phyloP scores from a whole-genome alignment of 1,140 invertebrate genomes.

The Apis florea region DNA sequence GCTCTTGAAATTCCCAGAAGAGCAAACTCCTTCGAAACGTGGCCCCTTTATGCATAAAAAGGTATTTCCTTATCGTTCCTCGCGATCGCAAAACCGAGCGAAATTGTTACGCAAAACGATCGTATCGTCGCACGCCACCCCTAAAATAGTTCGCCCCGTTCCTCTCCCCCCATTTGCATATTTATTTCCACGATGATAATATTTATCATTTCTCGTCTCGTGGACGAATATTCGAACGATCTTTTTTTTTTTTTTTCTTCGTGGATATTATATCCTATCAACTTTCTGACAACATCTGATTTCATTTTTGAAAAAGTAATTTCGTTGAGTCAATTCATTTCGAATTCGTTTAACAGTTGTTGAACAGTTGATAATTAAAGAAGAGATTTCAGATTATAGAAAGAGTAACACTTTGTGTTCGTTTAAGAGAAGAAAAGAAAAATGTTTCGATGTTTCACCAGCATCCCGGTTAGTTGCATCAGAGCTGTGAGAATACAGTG shows the following conservation, averaged over 20 bases:
- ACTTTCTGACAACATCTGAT: no score
- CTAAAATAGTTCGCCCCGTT: constrained; percentile 30
- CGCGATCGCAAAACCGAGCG: constrained; percentile 32
- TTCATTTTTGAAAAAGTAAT: no score
- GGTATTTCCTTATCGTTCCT: constrained; percentile 40
- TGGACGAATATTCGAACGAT: no score
- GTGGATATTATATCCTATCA: no score
- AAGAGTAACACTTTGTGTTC: no score
- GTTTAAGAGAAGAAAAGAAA: not conserved
- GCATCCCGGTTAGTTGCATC: not conserved
- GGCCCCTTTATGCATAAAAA: constrained; percentile 39
- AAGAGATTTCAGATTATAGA: not conserved
- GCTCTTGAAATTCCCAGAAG: constrained; percentile 29
- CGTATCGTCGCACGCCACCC: constrained; percentile 39
- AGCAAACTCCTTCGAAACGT: constrained; percentile 34
- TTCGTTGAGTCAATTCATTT: no score
- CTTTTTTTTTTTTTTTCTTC: no score
- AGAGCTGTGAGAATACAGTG: not conserved
- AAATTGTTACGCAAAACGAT: constrained; percentile 47
- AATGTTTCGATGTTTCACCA: not conserved
- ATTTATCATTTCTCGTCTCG: not conserved
- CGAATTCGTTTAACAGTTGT: no score
- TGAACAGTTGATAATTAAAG: no score
- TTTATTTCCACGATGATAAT: constrained; percentile 29
- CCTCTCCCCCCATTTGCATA: constrained; percentile 29